phyloP scores from a whole-genome alignment of 2,113 vertebrate genomes.

The Guaruba guarouba region DNA sequence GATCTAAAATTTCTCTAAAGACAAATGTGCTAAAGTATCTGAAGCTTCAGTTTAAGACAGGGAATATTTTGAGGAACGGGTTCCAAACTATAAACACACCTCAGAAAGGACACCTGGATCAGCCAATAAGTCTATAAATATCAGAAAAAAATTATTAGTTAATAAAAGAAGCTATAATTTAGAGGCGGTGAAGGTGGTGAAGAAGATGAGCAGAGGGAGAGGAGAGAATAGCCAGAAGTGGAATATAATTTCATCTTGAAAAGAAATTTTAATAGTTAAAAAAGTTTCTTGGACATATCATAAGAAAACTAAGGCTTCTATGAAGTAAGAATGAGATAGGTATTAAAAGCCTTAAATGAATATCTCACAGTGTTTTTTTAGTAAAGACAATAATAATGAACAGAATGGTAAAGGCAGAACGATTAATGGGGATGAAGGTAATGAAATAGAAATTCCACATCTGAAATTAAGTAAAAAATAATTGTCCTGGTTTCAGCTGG shows the following conservation, averaged over 20 bases:
- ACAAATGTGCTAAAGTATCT: background rate
- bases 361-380: background rate
- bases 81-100: background rate
- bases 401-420: background rate
- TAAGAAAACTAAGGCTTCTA: background rate
- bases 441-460: background rate
- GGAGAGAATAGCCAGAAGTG: background rate
- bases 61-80: background rate
- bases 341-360: background rate
- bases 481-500: background rate
- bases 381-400: background rate
- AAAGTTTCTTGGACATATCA: background rate
- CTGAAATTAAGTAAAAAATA: background rate
- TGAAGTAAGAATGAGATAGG: background rate
- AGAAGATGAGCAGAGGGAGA: background rate
- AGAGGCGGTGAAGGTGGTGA: accelerated
- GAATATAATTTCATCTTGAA: background rate
- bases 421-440: background rate
- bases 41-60: background rate
- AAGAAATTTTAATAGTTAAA: background rate
- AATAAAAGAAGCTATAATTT: background rate
- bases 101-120: background rate
- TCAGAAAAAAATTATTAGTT: background rate
- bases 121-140: background rate
- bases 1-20: background rate